These are phyloP conservation scores for Itoplectis maculator DNA, from an alignment of 2,888 invertebrate species.

Conservation along the genomic window DNA sequence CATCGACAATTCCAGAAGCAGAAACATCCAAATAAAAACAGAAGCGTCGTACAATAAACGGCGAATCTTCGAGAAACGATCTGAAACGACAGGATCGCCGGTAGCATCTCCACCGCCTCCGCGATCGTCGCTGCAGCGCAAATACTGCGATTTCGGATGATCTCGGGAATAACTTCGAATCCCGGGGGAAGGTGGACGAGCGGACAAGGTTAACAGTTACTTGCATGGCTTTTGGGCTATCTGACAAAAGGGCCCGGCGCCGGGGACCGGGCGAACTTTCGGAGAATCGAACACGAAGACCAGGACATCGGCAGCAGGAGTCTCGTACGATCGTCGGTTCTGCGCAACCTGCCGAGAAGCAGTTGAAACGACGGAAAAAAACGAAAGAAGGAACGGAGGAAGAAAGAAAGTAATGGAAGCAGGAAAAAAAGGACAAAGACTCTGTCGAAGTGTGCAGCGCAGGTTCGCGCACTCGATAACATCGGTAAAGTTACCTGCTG, in stretches of 20 bases:
- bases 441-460: slow-evolving; percentile 64
- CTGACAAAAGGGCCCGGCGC: slow-evolving; percentile 24
- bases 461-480: slow-evolving; percentile 73
- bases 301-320: slow-evolving; percentile 55
- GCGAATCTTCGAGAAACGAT: slow-evolving; percentile 18
- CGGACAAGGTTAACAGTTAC: not conserved
- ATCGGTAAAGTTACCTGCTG: slow-evolving; percentile 71
- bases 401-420: slow-evolving; percentile 13
- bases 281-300: slow-evolving; percentile 20
- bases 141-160: slow-evolving; percentile 1
- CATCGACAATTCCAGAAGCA: slow-evolving; percentile 34
- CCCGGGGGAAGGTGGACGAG: slow-evolving; percentile 13
- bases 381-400: slow-evolving; percentile 28
- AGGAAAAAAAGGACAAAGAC: slow-evolving; percentile 20
- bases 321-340: slow-evolving; percentile 65
- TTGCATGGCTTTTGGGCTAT: slow-evolving; percentile 25
- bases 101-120: slow-evolving; percentile 45
- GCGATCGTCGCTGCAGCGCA: slow-evolving; percentile 22
- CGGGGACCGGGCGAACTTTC: slow-evolving; percentile 6
- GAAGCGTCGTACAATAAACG: slow-evolving; percentile 7
- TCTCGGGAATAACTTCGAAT: slow-evolving; percentile 8
- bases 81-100: slow-evolving; percentile 14
- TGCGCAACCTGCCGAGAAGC: slow-evolving; percentile 6
- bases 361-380: slow-evolving; percentile 8
- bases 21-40: not conserved